Base-by-base conservation (phyloP, 2,888 invertebrate species). In the Philereme vetulata region DNA sequence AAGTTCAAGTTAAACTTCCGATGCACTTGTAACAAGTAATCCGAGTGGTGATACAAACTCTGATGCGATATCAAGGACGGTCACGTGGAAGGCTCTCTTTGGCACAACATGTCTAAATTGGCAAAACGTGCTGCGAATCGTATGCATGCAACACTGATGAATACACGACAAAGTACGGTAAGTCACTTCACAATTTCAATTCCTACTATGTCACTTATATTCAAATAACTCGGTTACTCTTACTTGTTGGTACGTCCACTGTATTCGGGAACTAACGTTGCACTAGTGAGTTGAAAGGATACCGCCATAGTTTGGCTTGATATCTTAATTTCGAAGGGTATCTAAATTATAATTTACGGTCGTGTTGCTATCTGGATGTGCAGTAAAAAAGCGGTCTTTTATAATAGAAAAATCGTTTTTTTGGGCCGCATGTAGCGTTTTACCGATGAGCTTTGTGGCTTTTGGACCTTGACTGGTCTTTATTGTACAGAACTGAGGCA, bases 321-420 rank as follows among this genome's bases (percentile, higher is more conserved):
- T 91, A 88, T 89, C 92, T 92, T 86, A 88, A 92, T 92, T 92
- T 84, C 76, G 78, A 78, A 81, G 82, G 77, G 81, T 81, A 81
- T 81, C 83, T 89, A 90, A 90, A 90, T 90, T 90, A 91, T 91
- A 91, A 90, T 90, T 90, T 91, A 91, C 85, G 87, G 85, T 86
- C 84, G 82, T 81, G 76, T 80, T 85, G 72, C 77, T 85, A 81
- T 84, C 73, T 79, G 76, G 75, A 51, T 72, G 78, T 70, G 71
- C 65, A 68, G 78, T 81, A 86, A 91, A 91, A 90, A 91, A 90
- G 78, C 76, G 81, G 76, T 67, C 77, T 68, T 75, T 82, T 81
- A 80, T 91, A 90, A 92, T 92, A 92, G 92, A 92, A 76, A 84
- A 80, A 85, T 92, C 81, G 80, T 84, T 88, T 90, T 90, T 90